A percentile compares a stretch with the other conserved stretches of the same genome.
Evolutionary conservation across 2,888 invertebrate species (phyloP).

Genomic region (Leptopilina syphax): DNA sequence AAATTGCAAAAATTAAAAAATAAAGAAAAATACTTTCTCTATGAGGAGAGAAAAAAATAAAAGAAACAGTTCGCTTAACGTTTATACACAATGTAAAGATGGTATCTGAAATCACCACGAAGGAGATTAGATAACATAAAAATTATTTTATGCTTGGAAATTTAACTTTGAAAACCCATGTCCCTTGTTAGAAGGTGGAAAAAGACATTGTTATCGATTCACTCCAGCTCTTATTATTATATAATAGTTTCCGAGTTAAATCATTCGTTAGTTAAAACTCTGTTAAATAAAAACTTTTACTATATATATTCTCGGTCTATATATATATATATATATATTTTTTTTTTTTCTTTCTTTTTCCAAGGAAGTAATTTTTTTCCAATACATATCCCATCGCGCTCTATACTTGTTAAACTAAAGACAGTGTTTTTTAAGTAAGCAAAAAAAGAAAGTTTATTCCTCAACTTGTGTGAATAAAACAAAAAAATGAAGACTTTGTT

Average conservation of each 20-base stretch:
- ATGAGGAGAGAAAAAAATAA: too few species aligned
- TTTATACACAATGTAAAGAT: neutral
- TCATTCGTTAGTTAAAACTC: neutral
- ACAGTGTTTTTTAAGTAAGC: neutral
- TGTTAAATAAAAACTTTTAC: conserved; percentile 12
- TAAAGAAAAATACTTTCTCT: too few species aligned
- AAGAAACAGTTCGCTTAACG: neutral
- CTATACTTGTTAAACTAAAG: conserved; percentile 1
- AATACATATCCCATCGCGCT: neutral
- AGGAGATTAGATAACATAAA: neutral
- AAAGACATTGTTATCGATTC: conserved; percentile 6
- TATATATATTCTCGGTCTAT: too few species aligned
- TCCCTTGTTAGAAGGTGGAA: conserved; percentile 2
- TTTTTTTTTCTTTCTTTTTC: neutral
- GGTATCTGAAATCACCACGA: neutral
- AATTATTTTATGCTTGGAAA: neutral
- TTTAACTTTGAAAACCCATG: neutral
- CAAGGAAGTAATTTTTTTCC: neutral
- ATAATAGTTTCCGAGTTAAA: neutral
- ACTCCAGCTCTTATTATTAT: neutral
- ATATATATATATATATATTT: too few species aligned
- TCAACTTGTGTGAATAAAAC: too few species aligned
- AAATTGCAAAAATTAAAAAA: too few species aligned
- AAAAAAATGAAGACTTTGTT: too few species aligned
- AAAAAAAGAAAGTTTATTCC: neutral